Percentiles rank a stretch among this genome's conserved stretches.
These are phyloP conservation scores for Cyrtonyx montezumae DNA, from an alignment of 2,113 vertebrate genomes.

Conservation along the genomic window DNA sequence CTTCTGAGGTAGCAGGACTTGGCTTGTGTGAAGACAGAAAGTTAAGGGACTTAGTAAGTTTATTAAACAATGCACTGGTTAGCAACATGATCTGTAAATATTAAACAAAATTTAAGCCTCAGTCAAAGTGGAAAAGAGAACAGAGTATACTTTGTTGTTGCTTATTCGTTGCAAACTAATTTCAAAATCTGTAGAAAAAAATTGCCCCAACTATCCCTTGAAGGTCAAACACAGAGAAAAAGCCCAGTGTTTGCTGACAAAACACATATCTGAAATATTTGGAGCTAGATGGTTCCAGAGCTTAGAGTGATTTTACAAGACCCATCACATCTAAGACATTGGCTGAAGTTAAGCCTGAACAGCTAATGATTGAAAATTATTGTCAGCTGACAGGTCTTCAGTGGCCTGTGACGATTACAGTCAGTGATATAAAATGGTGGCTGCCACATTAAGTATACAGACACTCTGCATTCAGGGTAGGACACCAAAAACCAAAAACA, in stretches of 20 bases:
- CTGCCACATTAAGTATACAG: background rate
- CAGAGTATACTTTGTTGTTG: background rate
- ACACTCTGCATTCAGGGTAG: background rate
- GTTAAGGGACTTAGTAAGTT: background rate
- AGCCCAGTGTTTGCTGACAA: background rate
- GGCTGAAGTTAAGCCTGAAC: slow-evolving; percentile 34
- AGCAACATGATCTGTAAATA: background rate
- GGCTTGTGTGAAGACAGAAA: background rate
- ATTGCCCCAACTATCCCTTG: background rate
- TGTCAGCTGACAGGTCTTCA: slow-evolving; percentile 19
- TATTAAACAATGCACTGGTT: background rate
- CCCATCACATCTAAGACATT: background rate
- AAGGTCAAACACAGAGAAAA: background rate
- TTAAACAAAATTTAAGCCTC: background rate
- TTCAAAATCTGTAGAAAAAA: background rate
- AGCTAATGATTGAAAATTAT: slow-evolving; percentile 19
- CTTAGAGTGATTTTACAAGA: background rate
- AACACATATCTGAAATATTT: slow-evolving; percentile 11
- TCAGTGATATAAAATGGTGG: background rate
- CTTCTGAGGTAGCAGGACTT: background rate
- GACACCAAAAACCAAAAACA: background rate
- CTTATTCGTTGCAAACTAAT: background rate
- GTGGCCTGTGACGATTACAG: slow-evolving; percentile 15
- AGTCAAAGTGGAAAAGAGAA: background rate
- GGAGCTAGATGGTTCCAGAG: background rate